Percentiles rank a stretch among this genome's conserved stretches.
These are phyloP conservation scores for Nylanderia fulva DNA, from an alignment of 1,140 invertebrate genomes.

Conservation along the genomic window DNA sequence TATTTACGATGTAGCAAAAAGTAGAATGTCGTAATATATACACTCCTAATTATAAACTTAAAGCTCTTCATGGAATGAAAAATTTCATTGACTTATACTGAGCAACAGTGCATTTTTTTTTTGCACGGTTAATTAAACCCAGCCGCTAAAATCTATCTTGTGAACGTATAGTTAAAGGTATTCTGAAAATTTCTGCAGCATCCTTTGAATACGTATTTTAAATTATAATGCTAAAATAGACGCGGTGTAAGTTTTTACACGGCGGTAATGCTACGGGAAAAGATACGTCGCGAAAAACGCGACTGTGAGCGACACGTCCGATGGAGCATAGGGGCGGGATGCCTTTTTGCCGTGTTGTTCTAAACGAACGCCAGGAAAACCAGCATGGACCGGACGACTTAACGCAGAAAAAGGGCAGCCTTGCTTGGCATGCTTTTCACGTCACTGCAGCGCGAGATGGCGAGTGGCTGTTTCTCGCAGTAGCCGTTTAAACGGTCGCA, in stretches of 20 bases:
- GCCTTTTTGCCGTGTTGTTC: conserved; percentile 29
- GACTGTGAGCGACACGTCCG: conserved; percentile 40
- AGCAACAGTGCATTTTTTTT: neutral
- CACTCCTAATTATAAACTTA: neutral
- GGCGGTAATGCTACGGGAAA: neutral
- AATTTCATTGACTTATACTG: neutral
- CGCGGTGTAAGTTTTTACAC: conserved; percentile 8
- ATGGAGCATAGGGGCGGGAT: neutral
- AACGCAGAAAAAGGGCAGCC: conserved; percentile 16
- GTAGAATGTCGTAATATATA: neutral
- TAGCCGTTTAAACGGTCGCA: conserved; percentile 49
- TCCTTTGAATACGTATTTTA: neutral
- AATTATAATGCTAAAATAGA: conserved; percentile 10
- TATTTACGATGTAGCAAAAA: neutral
- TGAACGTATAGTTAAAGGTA: neutral
- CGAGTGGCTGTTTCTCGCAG: conserved; percentile 15
- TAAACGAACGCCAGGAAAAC: conserved; percentile 46
- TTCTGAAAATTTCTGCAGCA: neutral
- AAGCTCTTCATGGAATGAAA: neutral
- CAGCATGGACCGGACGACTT: conserved; percentile 11
- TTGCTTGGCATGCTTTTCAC: conserved; percentile 19
- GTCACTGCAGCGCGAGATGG: neutral
- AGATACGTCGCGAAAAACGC: conserved; percentile 36
- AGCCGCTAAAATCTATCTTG: neutral
- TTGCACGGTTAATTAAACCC: conserved; percentile 24